Evolutionary conservation across 64 coral and sea anemone genomes (phyloP), one percentile per base, ranked within the genome.

Genomic region (Catalaphyllia jardinei): DNA sequence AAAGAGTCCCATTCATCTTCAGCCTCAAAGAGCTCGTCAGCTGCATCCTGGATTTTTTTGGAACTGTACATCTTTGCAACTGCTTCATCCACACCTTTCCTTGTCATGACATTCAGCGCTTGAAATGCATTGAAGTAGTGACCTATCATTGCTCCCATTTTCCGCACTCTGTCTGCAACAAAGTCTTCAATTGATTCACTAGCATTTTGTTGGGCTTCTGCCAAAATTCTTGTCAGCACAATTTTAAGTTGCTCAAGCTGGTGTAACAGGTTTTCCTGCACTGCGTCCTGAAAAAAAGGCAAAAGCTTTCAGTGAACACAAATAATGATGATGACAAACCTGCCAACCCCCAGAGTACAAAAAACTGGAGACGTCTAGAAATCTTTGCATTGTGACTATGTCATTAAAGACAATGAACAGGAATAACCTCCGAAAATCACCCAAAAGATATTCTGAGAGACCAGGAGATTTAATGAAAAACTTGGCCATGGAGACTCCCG

Each of bases 1-100:
- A 99, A 99, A 2, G 31, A 35, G 84, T 99, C 28, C 93, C 93
- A 99, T 4, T 67, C 82, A 31, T 87, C 83, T 75, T 99, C 97
- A 46, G 72, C 79, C 52, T 93, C 83, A 29, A 91, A 71, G 27
- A 99, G 77, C 2, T 76, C 87, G 11, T 99, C 97, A 30, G 80
- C 88, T 79, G 60, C 29, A 24, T 87, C 93, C 31, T 85, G 90
- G 29, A 99, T 42, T 7, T 79, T 69, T 88, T 93, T 15, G 71
- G 54, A 54, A 38, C 35, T 72, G n/a, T 91, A 93, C 84, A 87
- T 86, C 38, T 81, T 82, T 33, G 25, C 28, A 57, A 95, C 89
- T 29, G 71, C 62, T 2, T 28, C 63, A 22, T 99, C 91, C 78
- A 99, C 76, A 60, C 89, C 88, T 62, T 72, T 52, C 74, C 93